These are phyloP conservation scores for Drosophila stalkeri DNA, from an alignment of 2,888 invertebrate species.

Conservation along the genomic window DNA sequence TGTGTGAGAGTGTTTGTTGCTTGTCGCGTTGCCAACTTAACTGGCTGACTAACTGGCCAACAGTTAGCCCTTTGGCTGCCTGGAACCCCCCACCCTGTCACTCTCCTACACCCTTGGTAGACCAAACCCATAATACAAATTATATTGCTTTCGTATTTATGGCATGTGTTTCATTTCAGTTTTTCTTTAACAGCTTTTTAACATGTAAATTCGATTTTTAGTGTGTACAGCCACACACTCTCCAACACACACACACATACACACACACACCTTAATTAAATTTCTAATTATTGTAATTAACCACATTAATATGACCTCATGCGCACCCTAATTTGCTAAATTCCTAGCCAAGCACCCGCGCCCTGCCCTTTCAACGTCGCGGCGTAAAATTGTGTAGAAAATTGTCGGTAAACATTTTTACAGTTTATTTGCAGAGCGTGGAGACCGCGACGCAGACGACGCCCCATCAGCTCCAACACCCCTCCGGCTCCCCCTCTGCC, in stretches of 20 bases:
- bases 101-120: background rate
- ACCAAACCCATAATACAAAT: constrained; percentile 47
- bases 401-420: constrained; percentile 81
- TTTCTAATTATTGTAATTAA: constrained; percentile 82
- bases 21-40: constrained; percentile 43
- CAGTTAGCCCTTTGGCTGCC: constrained; percentile 37
- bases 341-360: constrained; percentile 44
- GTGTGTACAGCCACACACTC: constrained; percentile 40
- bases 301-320: constrained; percentile 82
- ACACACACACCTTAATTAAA: constrained; percentile 70
- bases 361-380: constrained; percentile 10
- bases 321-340: constrained; percentile 76
- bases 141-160: constrained; percentile 73
- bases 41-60: constrained; percentile 39
- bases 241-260: constrained; percentile 33
- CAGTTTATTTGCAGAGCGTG: constrained; percentile 76
- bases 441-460: constrained; percentile 47
- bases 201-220: constrained; percentile 78
- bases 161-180: constrained; percentile 55
- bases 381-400: constrained; percentile 80
- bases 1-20: constrained; percentile 46
- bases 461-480: constrained; percentile 11
- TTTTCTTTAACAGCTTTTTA: constrained; percentile 69
- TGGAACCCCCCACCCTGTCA: background rate
- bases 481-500: fast-evolving